Evolutionary conservation across 2,888 invertebrate species (phyloP).

Genomic region (Hemicrepidius hirtus): DNA sequence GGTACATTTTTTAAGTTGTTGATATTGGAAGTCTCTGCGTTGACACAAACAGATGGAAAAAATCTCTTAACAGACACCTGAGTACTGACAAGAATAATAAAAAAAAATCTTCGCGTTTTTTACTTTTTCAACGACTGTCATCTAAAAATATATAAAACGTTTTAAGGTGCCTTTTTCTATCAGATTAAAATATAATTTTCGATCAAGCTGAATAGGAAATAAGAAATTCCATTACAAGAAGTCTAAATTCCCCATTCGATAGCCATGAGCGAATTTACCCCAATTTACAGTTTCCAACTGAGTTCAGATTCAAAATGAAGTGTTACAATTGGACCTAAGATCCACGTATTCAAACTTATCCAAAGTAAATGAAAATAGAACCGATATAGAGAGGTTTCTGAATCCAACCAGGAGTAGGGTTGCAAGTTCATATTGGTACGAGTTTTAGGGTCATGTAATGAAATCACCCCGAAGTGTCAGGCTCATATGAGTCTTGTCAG

Average conservation of each 20-base stretch:
- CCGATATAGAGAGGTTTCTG: constrained; percentile 1
- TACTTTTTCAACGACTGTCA: too few relatives aligned
- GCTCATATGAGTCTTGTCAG: constrained; percentile 53
- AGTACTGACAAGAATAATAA: not conserved
- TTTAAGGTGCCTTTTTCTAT: too few relatives aligned
- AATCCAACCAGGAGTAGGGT: constrained; percentile 13
- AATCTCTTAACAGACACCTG: constrained; percentile 1
- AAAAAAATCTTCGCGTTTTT: too few relatives aligned
- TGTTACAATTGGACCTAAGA: constrained; percentile 5
- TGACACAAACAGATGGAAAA: constrained; percentile 7
- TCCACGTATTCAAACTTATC: constrained; percentile 35
- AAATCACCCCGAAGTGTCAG: constrained; percentile 48
- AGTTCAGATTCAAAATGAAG: constrained; percentile 9
- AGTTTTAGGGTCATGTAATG: constrained; percentile 52
- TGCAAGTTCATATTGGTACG: constrained; percentile 42
- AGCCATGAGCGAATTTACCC: constrained; percentile 22
- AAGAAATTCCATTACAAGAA: too few relatives aligned
- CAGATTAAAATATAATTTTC: too few relatives aligned
- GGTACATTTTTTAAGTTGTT: constrained; percentile 13
- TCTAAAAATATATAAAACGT: too few relatives aligned
- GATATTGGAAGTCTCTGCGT: constrained; percentile 11
- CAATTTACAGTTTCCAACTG: constrained; percentile 27
- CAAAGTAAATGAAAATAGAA: constrained; percentile 45
- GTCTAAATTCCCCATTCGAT: too few relatives aligned
- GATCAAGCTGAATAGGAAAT: too few relatives aligned